These are phyloP conservation scores for Eretmocerus hayati DNA, from an alignment of 2,888 invertebrate genomes.

Conservation along the genomic window DNA sequence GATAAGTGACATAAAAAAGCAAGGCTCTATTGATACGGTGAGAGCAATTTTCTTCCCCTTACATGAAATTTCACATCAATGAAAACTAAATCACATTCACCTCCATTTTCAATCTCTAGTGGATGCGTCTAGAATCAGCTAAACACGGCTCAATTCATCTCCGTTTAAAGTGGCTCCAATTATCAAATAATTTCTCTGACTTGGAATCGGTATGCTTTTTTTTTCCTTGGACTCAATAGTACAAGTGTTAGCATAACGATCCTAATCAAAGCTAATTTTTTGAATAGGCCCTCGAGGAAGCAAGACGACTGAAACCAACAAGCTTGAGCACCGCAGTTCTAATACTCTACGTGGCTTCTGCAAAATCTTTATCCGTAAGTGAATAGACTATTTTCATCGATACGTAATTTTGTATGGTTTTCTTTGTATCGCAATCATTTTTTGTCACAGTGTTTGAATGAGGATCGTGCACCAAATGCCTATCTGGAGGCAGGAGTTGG, in stretches of 20 bases:
- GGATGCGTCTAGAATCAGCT: constrained; percentile 90
- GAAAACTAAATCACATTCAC: too few species aligned
- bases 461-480: not conserved
- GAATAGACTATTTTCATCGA: not conserved
- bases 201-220: constrained; percentile 83
- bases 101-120: constrained; percentile 66
- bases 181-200: too few species aligned
- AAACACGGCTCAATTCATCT: constrained; percentile 91
- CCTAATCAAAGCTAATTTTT: too few species aligned
- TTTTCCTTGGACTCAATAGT: constrained; percentile 50
- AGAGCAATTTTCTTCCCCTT: constrained; percentile 35
- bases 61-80: constrained; percentile 7
- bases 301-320: constrained; percentile 64
- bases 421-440: too few species aligned
- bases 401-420: too few species aligned
- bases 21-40: constrained; percentile 67
- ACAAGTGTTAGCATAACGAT: too few species aligned
- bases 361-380: constrained; percentile 82
- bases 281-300: constrained; percentile 52
- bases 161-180: too few species aligned
- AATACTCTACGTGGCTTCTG: constrained; percentile 85
- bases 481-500: constrained; percentile 56
- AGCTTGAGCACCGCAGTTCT: constrained; percentile 71
- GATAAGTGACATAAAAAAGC: constrained; percentile 60
- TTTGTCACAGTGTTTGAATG: constrained; percentile 59